A percentile compares a stretch with the other conserved stretches of the same genome.
phyloP scores from a whole-genome alignment of 2,888 invertebrate species.

The Proisotoma minuta region DNA sequence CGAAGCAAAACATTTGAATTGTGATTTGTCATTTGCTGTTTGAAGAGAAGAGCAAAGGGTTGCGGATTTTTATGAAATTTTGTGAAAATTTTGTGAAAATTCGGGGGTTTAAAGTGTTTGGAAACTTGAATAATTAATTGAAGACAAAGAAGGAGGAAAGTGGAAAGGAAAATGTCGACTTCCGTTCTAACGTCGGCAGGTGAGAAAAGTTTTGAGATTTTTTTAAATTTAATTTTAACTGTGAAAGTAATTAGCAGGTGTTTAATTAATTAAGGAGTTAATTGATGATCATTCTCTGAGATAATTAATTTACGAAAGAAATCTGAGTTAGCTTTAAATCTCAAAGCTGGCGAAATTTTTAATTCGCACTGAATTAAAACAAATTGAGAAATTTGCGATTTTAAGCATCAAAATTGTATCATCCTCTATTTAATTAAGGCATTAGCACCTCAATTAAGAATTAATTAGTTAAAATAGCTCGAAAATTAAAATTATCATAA shows the following conservation, averaged over 20 bases:
- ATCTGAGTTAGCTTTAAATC: background rate
- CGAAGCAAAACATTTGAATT: background rate
- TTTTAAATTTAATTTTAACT: background rate
- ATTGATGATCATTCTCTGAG: too few species aligned
- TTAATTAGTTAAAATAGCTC: too few species aligned
- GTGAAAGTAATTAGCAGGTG: background rate
- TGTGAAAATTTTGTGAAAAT: background rate
- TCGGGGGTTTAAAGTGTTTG: background rate
- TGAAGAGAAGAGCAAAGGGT: background rate
- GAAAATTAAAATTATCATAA: too few species aligned
- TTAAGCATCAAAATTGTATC: too few species aligned
- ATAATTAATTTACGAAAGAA: too few species aligned
- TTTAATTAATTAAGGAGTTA: background rate
- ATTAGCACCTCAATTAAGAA: too few species aligned
- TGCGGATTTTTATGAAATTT: background rate
- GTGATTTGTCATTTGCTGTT: background rate
- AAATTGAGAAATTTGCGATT: too few species aligned
- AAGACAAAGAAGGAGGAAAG: background rate
- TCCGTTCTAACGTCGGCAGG: conserved; percentile 10
- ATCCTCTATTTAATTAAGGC: too few species aligned
- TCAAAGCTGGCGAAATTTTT: background rate
- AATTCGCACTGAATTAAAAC: background rate
- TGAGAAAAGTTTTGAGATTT: background rate
- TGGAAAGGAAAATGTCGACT: background rate
- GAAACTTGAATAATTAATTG: background rate